These are phyloP conservation scores for Vannuccia rotundouncinata DNA, from an alignment of 2,888 invertebrate species.

Conservation along the genomic window DNA sequence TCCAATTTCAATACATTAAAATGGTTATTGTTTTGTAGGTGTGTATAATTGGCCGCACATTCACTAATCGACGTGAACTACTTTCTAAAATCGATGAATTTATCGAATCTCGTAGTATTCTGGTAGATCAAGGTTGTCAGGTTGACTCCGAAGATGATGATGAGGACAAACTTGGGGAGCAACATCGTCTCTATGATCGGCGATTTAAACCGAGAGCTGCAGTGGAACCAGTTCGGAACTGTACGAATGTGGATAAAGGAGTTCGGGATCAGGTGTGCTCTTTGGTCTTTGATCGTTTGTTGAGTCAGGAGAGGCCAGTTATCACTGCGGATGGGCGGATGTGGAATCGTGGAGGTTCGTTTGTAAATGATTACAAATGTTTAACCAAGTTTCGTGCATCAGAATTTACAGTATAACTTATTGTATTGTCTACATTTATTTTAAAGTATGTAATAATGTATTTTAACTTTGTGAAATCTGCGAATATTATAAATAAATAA, in stretches of 20 bases:
- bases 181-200: slow-evolving; percentile 43
- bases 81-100: slow-evolving; percentile 45
- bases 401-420: too few species aligned
- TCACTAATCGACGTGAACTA: slow-evolving; percentile 43
- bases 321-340: slow-evolving; percentile 42
- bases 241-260: slow-evolving; percentile 65
- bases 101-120: slow-evolving; percentile 43
- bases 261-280: slow-evolving; percentile 64
- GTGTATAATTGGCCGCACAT: slow-evolving; percentile 46
- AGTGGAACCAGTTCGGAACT: slow-evolving; percentile 72
- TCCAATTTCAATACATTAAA: neutral
- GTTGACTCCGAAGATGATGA: neutral
- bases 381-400: too few species aligned
- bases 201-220: slow-evolving; percentile 56
- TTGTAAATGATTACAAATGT: too few species aligned
- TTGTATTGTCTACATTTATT: too few species aligned
- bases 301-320: slow-evolving; percentile 48
- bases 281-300: slow-evolving; percentile 63
- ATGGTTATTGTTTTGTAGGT: neutral
- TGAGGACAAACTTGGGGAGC: neutral
- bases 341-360: slow-evolving; percentile 54
- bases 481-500: too few species aligned
- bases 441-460: too few species aligned
- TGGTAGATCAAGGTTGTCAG: neutral
- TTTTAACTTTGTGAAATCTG: too few species aligned